These are phyloP conservation scores for Thecophora atra DNA, from an alignment of 2,888 invertebrate genomes.

Conservation along the genomic window DNA sequence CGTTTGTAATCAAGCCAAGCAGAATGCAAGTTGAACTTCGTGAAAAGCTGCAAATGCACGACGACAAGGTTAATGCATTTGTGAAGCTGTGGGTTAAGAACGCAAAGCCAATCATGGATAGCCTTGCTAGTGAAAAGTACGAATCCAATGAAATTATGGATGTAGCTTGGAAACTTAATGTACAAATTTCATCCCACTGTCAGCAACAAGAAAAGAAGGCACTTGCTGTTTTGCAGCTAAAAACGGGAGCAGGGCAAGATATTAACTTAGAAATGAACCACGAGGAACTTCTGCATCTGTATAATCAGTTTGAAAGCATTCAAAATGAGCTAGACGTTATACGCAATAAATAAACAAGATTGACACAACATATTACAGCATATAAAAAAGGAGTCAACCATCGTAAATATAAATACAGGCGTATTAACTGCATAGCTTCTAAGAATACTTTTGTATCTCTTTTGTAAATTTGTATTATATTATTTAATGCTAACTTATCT, in stretches of 20 bases:
- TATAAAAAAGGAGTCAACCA: background rate
- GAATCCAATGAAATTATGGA: constrained; percentile 67
- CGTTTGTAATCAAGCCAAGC: constrained; percentile 69
- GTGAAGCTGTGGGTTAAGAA: constrained; percentile 69
- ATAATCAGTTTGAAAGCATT: constrained; percentile 69
- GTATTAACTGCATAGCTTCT: no score
- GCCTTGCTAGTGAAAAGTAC: constrained; percentile 64
- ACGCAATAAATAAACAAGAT: constrained; percentile 30
- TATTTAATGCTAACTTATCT: no score
- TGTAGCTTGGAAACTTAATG: constrained; percentile 70
- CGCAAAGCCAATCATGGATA: constrained; percentile 68
- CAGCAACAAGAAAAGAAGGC: constrained; percentile 67
- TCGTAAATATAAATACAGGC: background rate
- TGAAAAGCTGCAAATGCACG: constrained; percentile 67
- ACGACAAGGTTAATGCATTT: constrained; percentile 69
- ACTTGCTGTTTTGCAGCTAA: constrained; percentile 67
- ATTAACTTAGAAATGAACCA: constrained; percentile 69
- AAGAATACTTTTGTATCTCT: no score
- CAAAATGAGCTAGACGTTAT: constrained; percentile 65
- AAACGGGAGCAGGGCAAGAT: constrained; percentile 63
- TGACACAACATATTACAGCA: background rate
- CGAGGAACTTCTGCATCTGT: constrained; percentile 67
- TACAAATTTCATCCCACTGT: constrained; percentile 68
- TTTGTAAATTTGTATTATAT: no score
- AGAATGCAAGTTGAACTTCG: constrained; percentile 67